phyloP scores from a whole-genome alignment of 2,888 invertebrate genomes.

The Scrobipalpa costella region DNA sequence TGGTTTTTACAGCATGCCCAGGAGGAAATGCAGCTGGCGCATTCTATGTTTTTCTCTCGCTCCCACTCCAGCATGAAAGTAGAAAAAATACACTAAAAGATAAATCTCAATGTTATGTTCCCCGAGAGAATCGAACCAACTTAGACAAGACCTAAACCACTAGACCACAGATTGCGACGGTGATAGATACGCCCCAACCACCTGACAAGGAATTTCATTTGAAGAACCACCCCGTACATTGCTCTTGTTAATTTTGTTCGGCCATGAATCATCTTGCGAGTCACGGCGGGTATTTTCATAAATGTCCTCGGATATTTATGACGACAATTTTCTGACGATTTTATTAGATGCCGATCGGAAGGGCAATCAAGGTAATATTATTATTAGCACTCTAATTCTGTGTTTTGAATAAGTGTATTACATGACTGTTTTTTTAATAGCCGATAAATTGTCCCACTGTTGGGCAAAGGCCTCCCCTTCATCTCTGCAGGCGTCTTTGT shows the following conservation, averaged over 20 bases:
- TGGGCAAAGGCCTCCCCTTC: no score
- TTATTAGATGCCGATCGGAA: background rate
- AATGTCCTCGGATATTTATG: constrained; percentile 8
- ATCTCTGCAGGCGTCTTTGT: no score
- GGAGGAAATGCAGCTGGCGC: no score
- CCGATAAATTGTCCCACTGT: no score
- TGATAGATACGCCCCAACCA: constrained; percentile 64
- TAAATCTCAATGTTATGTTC: no score
- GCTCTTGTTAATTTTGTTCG: constrained; percentile 64
- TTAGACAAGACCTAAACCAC: no score
- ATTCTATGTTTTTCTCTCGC: no score
- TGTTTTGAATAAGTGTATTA: background rate
- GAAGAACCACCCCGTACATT: constrained; percentile 60
- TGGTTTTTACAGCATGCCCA: no score
- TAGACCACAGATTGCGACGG: constrained; percentile 43
- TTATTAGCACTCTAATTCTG: background rate
- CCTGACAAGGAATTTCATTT: constrained; percentile 77
- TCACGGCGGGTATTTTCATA: constrained; percentile 1
- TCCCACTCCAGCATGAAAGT: no score
- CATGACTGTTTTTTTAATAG: background rate
- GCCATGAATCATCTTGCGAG: constrained; percentile 61
- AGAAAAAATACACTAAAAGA: no score
- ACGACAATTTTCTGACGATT: background rate
- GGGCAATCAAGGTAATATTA: background rate
- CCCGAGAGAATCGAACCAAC: no score